Evolutionary conservation across 1,140 invertebrate species (phyloP), one percentile per base, ranked within the genome.

Genomic region (Papilio polyxenes): DNA sequence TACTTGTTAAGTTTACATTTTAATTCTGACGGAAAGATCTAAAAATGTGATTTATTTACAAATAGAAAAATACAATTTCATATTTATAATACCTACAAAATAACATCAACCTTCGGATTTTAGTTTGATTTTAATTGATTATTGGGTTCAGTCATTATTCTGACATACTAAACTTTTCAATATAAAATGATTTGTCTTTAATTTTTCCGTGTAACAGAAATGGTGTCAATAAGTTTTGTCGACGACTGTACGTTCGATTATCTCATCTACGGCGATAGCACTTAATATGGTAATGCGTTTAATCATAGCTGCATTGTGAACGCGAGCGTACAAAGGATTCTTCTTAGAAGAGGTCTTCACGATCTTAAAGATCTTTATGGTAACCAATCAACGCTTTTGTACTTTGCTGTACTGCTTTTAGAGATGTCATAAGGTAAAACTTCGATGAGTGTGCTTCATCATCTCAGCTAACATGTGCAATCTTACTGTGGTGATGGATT

Each of bases 221-320:
- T 72, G n/a, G 9, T 48, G 74, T 75, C 48, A 48, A 75, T 44
- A 49, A 31, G 48, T 77, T 51, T 56, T 77, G 75, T 53, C n/a
- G 75, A 20, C 75, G 75, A 77, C 75, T 77, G 75, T 77, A 77
- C 75, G 11, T 44, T 74, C 13, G 75, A 51, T 51, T 77, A 49
- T 77, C 48, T 53, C 48, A 77, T 53, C 48, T 53, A 49, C 44
- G 10, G 49, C 20, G 75, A 51, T 51, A n/a, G 49, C 49, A 77
- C 75, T 77, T 53, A 77, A 77, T 77, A 77, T 77, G 75, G 75
- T 51, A 77, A 77, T 77, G 20, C 75, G 75, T 77, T 77, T 77
- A 53, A 76, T 76, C 75, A 77, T 77, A 51, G 44, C 20, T 77
- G 48, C 49, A 77, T 53, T 77, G 23, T 77, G 48, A 53, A 77